These are phyloP conservation scores for Leptinotarsa defecta DNA, from an alignment of 1,140 invertebrate species.

Conservation along the genomic window DNA sequence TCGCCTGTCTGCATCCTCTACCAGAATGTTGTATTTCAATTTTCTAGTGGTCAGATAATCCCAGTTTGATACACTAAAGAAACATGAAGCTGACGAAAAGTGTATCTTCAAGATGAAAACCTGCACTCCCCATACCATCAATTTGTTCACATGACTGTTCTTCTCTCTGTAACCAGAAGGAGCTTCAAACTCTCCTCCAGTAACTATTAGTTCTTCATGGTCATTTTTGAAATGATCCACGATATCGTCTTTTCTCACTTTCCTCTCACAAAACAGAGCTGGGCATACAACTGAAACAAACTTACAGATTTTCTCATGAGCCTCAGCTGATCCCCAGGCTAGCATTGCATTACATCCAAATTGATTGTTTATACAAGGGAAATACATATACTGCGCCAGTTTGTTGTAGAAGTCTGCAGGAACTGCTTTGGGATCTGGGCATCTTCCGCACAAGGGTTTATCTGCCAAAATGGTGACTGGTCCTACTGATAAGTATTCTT, in stretches of 20 bases:
- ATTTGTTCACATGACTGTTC: background rate
- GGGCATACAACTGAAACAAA: constrained; percentile 3
- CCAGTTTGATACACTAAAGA: background rate
- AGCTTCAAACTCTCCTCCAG: background rate
- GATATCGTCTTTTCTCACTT: background rate
- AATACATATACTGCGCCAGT: constrained; percentile 11
- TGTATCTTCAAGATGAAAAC: background rate
- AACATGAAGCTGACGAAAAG: background rate
- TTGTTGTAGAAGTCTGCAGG: constrained; percentile 10
- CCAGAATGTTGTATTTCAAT: background rate
- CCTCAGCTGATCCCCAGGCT: background rate
- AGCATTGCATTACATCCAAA: constrained; percentile 3
- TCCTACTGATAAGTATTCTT: constrained; percentile 15
- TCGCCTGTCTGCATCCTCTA: background rate
- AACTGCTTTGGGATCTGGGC: background rate
- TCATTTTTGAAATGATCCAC: background rate
- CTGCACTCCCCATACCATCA: background rate
- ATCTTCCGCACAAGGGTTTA: constrained; percentile 11
- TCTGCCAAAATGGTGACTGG: background rate
- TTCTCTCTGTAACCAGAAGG: background rate
- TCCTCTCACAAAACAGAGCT: background rate
- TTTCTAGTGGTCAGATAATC: background rate
- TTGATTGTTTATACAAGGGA: constrained; percentile 16
- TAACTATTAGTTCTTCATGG: background rate
- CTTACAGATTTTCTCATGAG: constrained; percentile 5